Conservation (phyloP, 2,888 invertebrate genomes). For the Sphecodes monilicornis region DNA sequence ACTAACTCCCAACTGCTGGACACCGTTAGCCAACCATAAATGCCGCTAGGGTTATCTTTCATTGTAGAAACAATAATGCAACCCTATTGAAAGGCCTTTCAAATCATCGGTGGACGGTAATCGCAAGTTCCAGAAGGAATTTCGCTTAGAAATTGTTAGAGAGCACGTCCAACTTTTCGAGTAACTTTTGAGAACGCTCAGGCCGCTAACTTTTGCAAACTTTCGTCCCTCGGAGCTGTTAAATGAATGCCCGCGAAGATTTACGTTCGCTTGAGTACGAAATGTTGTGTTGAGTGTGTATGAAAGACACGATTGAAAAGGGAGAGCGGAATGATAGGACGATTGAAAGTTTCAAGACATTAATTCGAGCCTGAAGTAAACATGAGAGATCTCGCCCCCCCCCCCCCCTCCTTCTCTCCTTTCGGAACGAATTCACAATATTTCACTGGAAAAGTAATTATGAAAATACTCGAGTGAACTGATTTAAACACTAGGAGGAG, state of each 20-base stretch:
- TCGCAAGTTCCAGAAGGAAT: not conserved
- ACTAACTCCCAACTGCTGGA: too few relatives aligned
- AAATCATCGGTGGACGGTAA: not conserved
- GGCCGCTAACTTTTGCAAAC: not conserved
- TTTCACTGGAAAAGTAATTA: conserved; percentile 5
- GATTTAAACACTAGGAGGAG: not conserved
- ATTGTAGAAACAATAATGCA: not conserved
- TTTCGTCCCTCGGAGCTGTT: not conserved
- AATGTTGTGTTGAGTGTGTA: not conserved
- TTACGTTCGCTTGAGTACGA: not conserved
- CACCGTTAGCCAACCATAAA: too few relatives aligned
- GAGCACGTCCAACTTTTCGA: not conserved
- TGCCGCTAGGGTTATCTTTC: too few relatives aligned
- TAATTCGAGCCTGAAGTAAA: not conserved
- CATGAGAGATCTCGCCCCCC: not conserved
- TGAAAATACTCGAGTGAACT: conserved; percentile 11
- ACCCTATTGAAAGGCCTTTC: not conserved
- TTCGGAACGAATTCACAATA: not conserved
- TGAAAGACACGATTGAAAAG: conserved; percentile 1
- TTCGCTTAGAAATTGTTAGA: not conserved
- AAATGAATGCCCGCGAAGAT: conserved; percentile 6
- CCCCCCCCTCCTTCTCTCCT: not conserved
- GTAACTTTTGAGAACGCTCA: conserved; percentile 11
- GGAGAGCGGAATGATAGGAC: not conserved
- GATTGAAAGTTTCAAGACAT: conserved; percentile 1